These are phyloP conservation scores for Zootermopsis nevadensis DNA, from an alignment of 2,888 invertebrate genomes.

Conservation along the genomic window DNA sequence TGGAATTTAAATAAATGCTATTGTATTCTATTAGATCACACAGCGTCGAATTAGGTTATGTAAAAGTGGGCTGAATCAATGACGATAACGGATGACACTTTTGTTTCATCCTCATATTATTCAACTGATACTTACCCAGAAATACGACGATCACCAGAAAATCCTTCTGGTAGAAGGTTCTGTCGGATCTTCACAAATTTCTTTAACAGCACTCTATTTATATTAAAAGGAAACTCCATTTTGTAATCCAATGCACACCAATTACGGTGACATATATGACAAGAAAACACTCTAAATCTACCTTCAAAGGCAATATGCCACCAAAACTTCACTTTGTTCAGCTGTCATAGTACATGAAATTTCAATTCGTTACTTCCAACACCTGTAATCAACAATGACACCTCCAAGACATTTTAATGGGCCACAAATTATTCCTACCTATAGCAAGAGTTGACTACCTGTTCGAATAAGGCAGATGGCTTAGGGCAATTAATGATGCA, in stretches of 20 bases:
- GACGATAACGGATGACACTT: too few species aligned
- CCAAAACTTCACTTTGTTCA: background rate
- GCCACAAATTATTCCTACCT: too few species aligned
- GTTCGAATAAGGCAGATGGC: too few species aligned
- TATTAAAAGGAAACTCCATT: conserved; percentile 53
- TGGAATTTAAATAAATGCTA: too few species aligned
- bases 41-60: too few species aligned
- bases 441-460: too few species aligned
- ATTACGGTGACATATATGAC: background rate
- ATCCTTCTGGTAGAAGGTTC: conserved; percentile 48
- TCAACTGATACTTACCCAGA: conserved; percentile 43
- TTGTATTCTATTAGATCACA: too few species aligned
- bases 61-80: background rate
- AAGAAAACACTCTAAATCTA: background rate
- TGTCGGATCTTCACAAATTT: conserved; percentile 50
- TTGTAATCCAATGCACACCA: conserved; percentile 1
- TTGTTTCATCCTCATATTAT: too few species aligned
- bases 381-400: too few species aligned
- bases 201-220: conserved; percentile 47
- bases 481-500: too few species aligned
- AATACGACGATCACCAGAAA: conserved; percentile 47
- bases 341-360: background rate
- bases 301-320: background rate
- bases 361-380: background rate
- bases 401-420: too few species aligned